Conservation (phyloP, 2,113 vertebrate genomes). For the Rhinoptilus africanus region DNA sequence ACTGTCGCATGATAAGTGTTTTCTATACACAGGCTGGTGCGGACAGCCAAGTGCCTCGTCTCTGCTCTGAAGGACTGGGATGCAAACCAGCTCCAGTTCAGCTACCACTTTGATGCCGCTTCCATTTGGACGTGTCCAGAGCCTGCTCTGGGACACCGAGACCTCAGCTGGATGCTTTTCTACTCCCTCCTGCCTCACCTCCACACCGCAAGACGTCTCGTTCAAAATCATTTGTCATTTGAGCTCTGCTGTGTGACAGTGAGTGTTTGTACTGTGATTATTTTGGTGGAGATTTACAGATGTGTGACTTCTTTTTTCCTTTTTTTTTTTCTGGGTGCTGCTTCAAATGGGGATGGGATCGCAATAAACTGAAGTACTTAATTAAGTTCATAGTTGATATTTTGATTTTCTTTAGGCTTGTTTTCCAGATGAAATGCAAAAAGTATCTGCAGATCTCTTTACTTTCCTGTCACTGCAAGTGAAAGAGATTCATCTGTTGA, state of each 20-base stretch:
- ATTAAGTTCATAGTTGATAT: not conserved
- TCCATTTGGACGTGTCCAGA: not conserved
- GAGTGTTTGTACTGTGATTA: not conserved
- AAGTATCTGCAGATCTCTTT: not conserved
- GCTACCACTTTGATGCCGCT: not conserved
- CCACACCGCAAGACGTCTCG: not conserved
- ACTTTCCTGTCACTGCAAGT: not conserved
- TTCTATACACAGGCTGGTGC: not conserved
- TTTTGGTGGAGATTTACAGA: not conserved
- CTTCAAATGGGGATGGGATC: not conserved
- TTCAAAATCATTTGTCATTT: not conserved
- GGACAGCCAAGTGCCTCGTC: not conserved
- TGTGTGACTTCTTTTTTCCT: not conserved
- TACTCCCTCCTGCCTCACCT: not conserved
- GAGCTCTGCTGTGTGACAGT: slow-evolving; percentile 20
- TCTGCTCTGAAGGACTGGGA: not conserved
- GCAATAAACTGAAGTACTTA: not conserved
- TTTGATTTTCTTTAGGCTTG: not conserved
- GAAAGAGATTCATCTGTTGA: not conserved
- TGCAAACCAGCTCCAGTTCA: not conserved
- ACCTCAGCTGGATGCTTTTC: slow-evolving; percentile 2
- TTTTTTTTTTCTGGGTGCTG: not conserved
- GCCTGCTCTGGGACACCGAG: not conserved
- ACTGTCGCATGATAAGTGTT: not conserved
- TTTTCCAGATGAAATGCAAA: not conserved